phyloP scores from a whole-genome alignment of 2,113 vertebrate genomes.

The Pachyramphus minor region DNA sequence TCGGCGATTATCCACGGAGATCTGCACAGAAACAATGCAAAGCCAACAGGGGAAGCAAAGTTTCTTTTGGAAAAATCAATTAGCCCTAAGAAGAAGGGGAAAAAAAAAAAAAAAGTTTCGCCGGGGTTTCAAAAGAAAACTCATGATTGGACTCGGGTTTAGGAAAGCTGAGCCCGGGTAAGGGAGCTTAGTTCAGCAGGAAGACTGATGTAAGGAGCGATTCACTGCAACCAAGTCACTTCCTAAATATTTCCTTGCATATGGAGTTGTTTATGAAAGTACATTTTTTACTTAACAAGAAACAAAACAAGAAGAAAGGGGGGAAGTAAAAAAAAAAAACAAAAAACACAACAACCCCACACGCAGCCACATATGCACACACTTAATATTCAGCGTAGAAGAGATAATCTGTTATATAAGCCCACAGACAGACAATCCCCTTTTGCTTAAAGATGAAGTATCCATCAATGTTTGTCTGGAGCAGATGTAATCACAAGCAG shows the following conservation, averaged over 20 bases:
- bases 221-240: slow-evolving; percentile 17
- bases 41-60: background rate
- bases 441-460: slow-evolving; percentile 71
- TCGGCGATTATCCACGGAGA: background rate
- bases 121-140: background rate
- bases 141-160: background rate
- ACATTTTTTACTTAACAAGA: background rate
- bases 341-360: background rate
- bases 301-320: background rate
- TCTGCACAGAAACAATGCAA: background rate
- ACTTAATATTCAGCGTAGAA: slow-evolving; percentile 51
- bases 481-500: slow-evolving; percentile 90
- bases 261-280: slow-evolving; percentile 50
- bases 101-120: background rate
- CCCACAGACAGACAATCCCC: slow-evolving; percentile 65
- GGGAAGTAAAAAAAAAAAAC: no score
- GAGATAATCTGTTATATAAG: slow-evolving; percentile 71
- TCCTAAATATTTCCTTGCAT: slow-evolving; percentile 54
- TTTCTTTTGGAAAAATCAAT: background rate
- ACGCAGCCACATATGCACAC: slow-evolving; percentile 16
- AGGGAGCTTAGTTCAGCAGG: background rate
- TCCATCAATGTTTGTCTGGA: slow-evolving; percentile 80
- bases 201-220: background rate
- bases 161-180: background rate
- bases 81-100: background rate